These are phyloP conservation scores for Ellobium chinense DNA, from an alignment of 2,888 invertebrate genomes.

Conservation along the genomic window DNA sequence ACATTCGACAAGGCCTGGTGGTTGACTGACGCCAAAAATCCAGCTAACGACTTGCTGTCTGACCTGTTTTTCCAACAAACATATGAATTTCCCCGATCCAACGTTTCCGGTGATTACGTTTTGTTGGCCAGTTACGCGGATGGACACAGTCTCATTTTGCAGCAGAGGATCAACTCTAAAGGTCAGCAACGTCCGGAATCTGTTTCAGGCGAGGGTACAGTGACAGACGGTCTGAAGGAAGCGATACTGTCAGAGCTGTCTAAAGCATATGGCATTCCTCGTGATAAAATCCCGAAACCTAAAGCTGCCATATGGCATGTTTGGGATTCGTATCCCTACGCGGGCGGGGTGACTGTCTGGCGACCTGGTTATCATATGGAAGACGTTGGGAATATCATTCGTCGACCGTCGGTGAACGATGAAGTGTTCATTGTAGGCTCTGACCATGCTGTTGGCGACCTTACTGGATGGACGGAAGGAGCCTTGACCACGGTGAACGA, in stretches of 20 bases:
- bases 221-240: not conserved
- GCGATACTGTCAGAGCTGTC: not conserved
- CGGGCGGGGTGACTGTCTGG: not conserved
- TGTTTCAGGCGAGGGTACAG: not conserved
- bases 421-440: slow-evolving; percentile 9
- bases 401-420: not conserved
- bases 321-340: slow-evolving; percentile 11
- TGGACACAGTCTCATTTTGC: no score
- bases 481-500: not conserved
- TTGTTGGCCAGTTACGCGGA: slow-evolving; percentile 1
- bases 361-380: not conserved
- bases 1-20: no score
- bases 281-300: not conserved
- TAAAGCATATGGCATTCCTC: not conserved
- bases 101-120: not conserved
- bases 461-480: not conserved
- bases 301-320: not conserved
- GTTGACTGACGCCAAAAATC: no score
- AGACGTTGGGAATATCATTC: not conserved
- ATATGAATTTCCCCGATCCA: not conserved
- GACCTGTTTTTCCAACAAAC: not conserved
- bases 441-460: not conserved
- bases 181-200: not conserved
- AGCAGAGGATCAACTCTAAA: not conserved
- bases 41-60: no score